Conservation (phyloP, 2,888 invertebrate genomes). For the Meta bourneti region DNA sequence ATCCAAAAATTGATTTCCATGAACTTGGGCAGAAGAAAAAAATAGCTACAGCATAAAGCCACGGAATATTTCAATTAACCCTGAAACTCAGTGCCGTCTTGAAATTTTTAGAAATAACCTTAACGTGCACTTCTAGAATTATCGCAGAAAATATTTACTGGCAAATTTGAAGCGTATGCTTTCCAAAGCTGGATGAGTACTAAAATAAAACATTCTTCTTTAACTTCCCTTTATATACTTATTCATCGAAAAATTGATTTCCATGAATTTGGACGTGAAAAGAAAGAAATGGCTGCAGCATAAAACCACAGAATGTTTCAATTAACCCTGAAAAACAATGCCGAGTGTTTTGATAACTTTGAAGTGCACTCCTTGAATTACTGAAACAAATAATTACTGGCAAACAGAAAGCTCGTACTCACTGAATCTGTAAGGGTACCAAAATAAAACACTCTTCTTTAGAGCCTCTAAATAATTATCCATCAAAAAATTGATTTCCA, state of each 20-base stretch:
- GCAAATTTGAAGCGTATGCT: not conserved
- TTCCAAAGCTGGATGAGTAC: not conserved
- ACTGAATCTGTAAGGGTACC: too few species aligned
- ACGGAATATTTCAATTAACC: too few species aligned
- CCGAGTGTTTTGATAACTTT: not conserved
- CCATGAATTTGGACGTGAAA: not conserved
- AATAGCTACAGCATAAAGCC: not conserved
- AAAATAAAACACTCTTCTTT: too few species aligned
- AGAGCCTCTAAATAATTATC: too few species aligned
- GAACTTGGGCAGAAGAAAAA: too few species aligned
- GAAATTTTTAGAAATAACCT: not conserved
- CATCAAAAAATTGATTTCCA: too few species aligned
- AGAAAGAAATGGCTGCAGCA: not conserved
- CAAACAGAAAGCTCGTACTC: not conserved
- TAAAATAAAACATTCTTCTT: not conserved
- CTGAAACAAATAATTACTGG: not conserved
- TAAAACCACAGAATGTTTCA: not conserved
- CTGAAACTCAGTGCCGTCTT: not conserved
- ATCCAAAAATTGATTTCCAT: too few species aligned
- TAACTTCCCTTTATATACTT: not conserved
- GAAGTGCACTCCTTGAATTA: not conserved
- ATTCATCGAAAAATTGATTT: not conserved
- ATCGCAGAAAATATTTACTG: not conserved
- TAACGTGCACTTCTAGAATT: not conserved
- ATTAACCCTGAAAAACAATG: not conserved